A percentile compares a stretch with the other conserved stretches of the same genome.
These are phyloP conservation scores for Rhynchomys soricoides DNA, from an alignment of 2,113 vertebrate species.

Conservation along the genomic window DNA sequence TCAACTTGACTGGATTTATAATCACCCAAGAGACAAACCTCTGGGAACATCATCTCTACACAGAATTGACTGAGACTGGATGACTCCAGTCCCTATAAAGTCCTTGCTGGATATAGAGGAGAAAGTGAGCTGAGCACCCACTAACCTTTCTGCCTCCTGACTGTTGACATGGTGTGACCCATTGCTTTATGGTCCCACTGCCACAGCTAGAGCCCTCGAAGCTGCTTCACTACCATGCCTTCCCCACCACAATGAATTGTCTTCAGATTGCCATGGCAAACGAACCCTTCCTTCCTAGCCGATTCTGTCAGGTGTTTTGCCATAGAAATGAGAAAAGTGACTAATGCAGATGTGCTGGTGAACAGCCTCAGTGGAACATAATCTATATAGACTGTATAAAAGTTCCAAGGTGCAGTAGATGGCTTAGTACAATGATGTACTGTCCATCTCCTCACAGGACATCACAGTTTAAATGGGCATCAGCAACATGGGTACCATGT, in stretches of 20 bases:
- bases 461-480: neutral
- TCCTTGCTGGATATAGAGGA: neutral
- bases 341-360: accelerated
- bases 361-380: neutral
- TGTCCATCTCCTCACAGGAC: neutral
- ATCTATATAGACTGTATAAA: neutral
- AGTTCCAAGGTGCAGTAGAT: neutral
- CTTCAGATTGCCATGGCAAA: neutral
- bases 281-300: neutral
- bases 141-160: neutral
- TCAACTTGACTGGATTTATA: neutral
- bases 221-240: neutral
- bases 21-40: neutral
- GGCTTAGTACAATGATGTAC: neutral
- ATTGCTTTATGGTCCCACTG: neutral
- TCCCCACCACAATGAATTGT: neutral
- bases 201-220: neutral
- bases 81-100: neutral
- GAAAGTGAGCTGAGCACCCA: too few species aligned
- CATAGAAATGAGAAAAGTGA: neutral
- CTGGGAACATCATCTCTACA: neutral
- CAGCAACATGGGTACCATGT: neutral
- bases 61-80: neutral
- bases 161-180: neutral
- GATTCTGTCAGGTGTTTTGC: neutral